Percentiles rank a stretch among this genome's conserved stretches.
Evolutionary conservation across 2,888 invertebrate species (phyloP).

Genomic region (Tenthredo amoena): DNA sequence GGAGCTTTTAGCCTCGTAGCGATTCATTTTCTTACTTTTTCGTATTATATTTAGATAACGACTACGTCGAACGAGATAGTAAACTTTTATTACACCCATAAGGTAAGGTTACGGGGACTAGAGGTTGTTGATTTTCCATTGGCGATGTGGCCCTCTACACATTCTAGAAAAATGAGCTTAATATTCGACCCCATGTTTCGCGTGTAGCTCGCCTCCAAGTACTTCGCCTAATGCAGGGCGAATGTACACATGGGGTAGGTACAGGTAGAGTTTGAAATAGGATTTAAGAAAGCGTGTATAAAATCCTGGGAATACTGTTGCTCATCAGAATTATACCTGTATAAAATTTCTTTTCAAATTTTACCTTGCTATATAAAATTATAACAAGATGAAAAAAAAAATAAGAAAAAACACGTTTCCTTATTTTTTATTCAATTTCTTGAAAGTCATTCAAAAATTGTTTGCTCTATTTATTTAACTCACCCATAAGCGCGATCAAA

Average conservation of each 20-base stretch:
- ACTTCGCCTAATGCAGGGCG: slow-evolving; percentile 40
- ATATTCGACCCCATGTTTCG: slow-evolving; percentile 14
- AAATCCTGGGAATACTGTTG: not conserved
- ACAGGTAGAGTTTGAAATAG: slow-evolving; percentile 27
- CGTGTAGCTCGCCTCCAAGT: not conserved
- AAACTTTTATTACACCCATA: slow-evolving; percentile 5
- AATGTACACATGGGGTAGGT: slow-evolving; percentile 22
- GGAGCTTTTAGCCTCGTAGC: not conserved
- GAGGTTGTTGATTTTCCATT: slow-evolving; percentile 15
- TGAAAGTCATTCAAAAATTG: not conserved
- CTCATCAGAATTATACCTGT: not conserved
- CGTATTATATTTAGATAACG: not conserved
- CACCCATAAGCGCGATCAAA: slow-evolving; percentile 89
- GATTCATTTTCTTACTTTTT: not conserved
- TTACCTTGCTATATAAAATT: not conserved
- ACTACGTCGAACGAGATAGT: not conserved
- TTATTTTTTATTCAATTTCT: not conserved
- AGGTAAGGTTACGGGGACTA: not conserved
- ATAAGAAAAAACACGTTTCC: not conserved
- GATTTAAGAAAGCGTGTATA: slow-evolving; percentile 15
- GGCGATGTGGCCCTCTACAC: not conserved
- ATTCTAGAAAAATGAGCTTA: not conserved
- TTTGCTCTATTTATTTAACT: slow-evolving; percentile 56
- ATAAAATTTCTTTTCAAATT: not conserved
- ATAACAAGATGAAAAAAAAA: not conserved